Evolutionary conservation across 1,140 invertebrate species (phyloP).

Genomic region (Drosophila nebulosa): DNA sequence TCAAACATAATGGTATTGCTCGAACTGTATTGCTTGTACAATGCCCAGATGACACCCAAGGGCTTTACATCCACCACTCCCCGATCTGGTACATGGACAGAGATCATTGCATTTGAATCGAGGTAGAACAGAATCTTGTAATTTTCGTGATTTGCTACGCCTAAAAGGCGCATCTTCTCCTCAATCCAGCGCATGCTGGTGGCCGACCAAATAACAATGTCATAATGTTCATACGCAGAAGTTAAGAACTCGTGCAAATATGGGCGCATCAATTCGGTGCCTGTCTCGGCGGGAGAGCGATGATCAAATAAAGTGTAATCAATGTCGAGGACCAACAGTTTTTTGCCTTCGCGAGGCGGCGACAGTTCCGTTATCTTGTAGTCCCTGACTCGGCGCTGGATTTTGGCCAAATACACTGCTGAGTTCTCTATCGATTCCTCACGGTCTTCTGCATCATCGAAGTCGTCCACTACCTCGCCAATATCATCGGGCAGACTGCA

Average conservation of each 20-base stretch:
- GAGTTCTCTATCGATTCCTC: slow-evolving; percentile 83
- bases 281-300: slow-evolving; percentile 93
- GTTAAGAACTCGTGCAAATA: slow-evolving; percentile 97
- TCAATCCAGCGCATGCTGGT: slow-evolving; percentile 99
- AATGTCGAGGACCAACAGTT: slow-evolving; percentile 96
- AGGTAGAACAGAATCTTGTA: slow-evolving; percentile 97
- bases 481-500: slow-evolving; percentile 89
- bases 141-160: slow-evolving; percentile 89
- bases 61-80: slow-evolving; percentile 92
- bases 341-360: slow-evolving; percentile 90
- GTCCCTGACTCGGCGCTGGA: slow-evolving; percentile 91
- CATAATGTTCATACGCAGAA: slow-evolving; percentile 93
- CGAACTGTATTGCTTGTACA: slow-evolving; percentile 91
- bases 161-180: slow-evolving; percentile 97
- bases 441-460: slow-evolving; percentile 93
- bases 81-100: slow-evolving; percentile 87
- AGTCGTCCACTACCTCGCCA: slow-evolving; percentile 92
- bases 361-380: slow-evolving; percentile 93
- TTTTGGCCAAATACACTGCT: slow-evolving; percentile 87
- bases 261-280: slow-evolving; percentile 95
- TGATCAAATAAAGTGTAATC: slow-evolving; percentile 99
- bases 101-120: slow-evolving; percentile 96
- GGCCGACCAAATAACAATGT: slow-evolving; percentile 96
- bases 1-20: slow-evolving; percentile 99
- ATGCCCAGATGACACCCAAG: slow-evolving; percentile 97